Evolutionary conservation across 2,797 vertebrate species (phyloP).

Genomic region (Argya squamiceps): DNA sequence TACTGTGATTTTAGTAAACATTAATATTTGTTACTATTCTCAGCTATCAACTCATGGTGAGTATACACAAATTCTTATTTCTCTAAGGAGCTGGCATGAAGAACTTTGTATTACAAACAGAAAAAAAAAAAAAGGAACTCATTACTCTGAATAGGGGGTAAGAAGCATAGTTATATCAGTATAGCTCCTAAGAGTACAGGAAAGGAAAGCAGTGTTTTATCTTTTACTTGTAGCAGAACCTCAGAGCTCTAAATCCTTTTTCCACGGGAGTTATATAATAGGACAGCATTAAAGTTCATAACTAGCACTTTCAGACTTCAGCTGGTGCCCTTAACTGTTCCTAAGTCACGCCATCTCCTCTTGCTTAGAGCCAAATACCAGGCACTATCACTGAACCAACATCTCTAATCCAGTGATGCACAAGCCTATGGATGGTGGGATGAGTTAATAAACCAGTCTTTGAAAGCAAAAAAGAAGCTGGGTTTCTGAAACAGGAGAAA

Average conservation of each 20-base stretch:
- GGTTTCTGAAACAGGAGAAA: background rate
- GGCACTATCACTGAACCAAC: background rate
- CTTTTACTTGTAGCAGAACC: background rate
- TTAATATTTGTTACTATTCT: background rate
- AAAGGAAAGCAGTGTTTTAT: background rate
- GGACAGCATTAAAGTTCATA: background rate
- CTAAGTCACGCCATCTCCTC: accelerated
- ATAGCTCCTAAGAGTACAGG: background rate
- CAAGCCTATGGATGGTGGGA: background rate
- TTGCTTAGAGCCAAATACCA: background rate
- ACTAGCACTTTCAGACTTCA: background rate
- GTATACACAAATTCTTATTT: background rate
- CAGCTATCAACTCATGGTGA: background rate
- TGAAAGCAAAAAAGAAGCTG: background rate
- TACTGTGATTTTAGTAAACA: background rate
- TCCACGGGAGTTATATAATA: background rate
- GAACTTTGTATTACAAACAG: background rate
- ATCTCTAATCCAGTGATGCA: background rate
- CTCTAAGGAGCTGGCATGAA: background rate
- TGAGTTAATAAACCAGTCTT: background rate
- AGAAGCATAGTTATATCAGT: background rate
- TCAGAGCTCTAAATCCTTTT: background rate
- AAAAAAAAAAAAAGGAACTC: background rate
- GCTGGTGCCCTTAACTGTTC: background rate
- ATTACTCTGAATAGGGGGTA: background rate